Evolutionary conservation across 2,888 invertebrate species (phyloP).

Genomic region (Agonopterix arenella): DNA sequence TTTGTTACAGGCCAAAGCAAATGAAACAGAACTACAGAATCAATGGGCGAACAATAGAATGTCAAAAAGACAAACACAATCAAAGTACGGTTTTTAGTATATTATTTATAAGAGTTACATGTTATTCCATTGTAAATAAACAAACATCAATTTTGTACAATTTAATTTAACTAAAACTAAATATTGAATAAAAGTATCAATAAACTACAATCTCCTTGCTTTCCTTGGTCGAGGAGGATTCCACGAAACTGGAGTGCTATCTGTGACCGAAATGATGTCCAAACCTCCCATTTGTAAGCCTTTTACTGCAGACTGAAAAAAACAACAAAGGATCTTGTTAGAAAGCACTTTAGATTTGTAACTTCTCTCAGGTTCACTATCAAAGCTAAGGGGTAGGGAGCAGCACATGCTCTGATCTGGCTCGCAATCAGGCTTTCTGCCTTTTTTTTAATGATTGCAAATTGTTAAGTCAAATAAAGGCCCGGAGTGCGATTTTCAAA

Average conservation of each 20-base stretch:
- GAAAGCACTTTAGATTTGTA: too few species aligned
- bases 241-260: slow-evolving; percentile 90
- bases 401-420: too few species aligned
- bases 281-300: slow-evolving; percentile 95
- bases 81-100: slow-evolving; percentile 94
- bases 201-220: slow-evolving; percentile 84
- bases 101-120: neutral
- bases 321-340: slow-evolving; percentile 1
- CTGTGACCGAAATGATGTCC: slow-evolving; percentile 94
- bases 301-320: slow-evolving; percentile 90
- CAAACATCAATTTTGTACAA: slow-evolving; percentile 7
- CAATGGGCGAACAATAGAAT: slow-evolving; percentile 94
- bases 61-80: slow-evolving; percentile 91
- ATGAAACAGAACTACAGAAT: slow-evolving; percentile 94
- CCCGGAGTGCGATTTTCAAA: too few species aligned
- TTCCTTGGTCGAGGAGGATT: slow-evolving; percentile 90
- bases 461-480: too few species aligned
- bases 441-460: too few species aligned
- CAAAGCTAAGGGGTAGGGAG: too few species aligned
- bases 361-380: too few species aligned
- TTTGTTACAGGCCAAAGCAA: slow-evolving; percentile 90
- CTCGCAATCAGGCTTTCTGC: too few species aligned
- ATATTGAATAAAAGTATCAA: slow-evolving; percentile 11
- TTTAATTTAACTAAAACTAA: slow-evolving; percentile 7
- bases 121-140: slow-evolving; percentile 4